Evolutionary conservation across 2,797 vertebrate species (phyloP).

Genomic region (Anniella stebbinsi): DNA sequence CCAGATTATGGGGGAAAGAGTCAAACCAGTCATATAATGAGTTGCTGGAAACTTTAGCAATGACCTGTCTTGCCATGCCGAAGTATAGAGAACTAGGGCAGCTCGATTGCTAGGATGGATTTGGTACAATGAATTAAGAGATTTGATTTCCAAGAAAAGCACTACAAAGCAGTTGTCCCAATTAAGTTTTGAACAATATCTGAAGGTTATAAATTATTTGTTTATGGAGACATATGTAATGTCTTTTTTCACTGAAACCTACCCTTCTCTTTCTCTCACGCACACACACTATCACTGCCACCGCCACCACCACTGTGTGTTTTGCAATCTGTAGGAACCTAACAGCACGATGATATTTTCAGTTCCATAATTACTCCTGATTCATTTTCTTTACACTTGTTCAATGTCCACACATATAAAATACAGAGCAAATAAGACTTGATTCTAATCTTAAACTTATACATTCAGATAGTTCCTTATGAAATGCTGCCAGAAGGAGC

Average conservation of each 20-base stretch:
- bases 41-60: neutral
- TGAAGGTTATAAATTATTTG: neutral
- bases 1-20: neutral
- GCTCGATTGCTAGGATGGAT: neutral
- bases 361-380: neutral
- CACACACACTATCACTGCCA: neutral
- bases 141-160: neutral
- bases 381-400: neutral
- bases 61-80: neutral
- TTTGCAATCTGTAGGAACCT: neutral
- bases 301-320: neutral
- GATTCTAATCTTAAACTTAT: neutral
- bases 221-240: neutral
- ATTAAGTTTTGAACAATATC: neutral
- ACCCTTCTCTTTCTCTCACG: neutral
- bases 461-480: neutral
- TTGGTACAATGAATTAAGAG: neutral
- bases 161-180: neutral
- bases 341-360: neutral
- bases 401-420: neutral
- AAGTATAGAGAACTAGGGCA: neutral
- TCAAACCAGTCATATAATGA: neutral
- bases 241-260: neutral
- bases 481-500: neutral
- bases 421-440: neutral